Evolutionary conservation across 1,140 invertebrate genomes (phyloP), one percentile per base, ranked within the genome.

Genomic region (Aphelinus atriplicis): DNA sequence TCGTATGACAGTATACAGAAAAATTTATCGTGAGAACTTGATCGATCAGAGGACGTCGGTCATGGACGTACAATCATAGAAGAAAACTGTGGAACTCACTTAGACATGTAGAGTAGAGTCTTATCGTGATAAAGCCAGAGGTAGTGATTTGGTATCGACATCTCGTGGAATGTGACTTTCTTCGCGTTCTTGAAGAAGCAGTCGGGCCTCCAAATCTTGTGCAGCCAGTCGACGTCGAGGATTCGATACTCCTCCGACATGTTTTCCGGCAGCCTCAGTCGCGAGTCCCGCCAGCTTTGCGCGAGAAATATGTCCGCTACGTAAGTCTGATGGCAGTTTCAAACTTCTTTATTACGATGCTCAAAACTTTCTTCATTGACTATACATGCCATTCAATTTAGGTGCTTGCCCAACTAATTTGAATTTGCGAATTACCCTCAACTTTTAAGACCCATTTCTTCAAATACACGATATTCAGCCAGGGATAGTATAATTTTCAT

Each of bases 131-230:
- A 96, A 57, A 96, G 84, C 95, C 95, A 96, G 2, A 96, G 88
- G 87, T 97, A 97, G 86, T 97, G 95, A 87, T 97, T 97, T 0
- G 95, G 95, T 85, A 97, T 95, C 82, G 94, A 96, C 95, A 97
- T 97, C 88, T 96, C 95, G 79, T 96, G 95, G 80, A 96, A 97
- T 1, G 95, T 96, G 46, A 97, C 95, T 84, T 95, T 95, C 84
- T 97, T 97, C 55, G 95, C 95, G 84, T 97, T 97, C 88, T 96
- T 96, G 84, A 97, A 96, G 88, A 97, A 96, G 84, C 94, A 95
- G 86, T 97, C 95, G 0, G 95, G 95, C 71, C 95, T 90, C 95
- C 95, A 97, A 84, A 97, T 96, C 84, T 92, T 94, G 85, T 96
- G 94, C 78, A 97, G 87, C 95, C 95, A 97, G 79, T 95, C 94